A percentile compares a stretch with the other conserved stretches of the same genome.
Conservation (phyloP, 1,140 invertebrate genomes). For the Asobara japonica region DNA sequence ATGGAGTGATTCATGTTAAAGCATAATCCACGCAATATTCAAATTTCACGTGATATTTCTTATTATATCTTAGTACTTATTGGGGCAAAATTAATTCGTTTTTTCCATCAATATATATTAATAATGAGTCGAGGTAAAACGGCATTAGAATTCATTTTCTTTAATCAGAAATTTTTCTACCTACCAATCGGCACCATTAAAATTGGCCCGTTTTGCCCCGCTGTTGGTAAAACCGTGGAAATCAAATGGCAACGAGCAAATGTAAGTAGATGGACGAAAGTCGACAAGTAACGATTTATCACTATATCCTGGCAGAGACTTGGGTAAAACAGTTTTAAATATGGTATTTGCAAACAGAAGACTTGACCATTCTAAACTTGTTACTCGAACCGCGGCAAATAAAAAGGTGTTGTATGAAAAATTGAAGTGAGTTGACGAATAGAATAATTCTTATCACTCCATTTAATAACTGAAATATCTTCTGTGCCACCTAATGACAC, state of each 20-base stretch:
- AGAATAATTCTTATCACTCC: background rate
- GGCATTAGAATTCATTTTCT: background rate
- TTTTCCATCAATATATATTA: background rate
- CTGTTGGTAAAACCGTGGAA: background rate
- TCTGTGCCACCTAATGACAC: background rate
- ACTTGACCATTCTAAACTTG: too few species aligned
- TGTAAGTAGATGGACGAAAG: background rate
- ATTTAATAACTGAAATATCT: background rate
- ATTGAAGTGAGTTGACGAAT: too few species aligned
- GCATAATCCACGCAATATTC: too few species aligned
- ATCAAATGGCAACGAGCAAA: background rate
- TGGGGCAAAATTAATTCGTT: too few species aligned
- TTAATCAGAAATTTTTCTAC: background rate
- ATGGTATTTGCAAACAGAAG: too few species aligned
- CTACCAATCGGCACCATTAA: background rate
- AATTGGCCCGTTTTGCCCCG: background rate
- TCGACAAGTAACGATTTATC: too few species aligned
- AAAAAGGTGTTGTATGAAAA: too few species aligned
- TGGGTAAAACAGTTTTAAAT: too few species aligned
- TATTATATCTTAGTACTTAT: too few species aligned
- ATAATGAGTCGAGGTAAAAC: background rate
- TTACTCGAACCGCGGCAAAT: too few species aligned
- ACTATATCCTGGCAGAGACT: too few species aligned
- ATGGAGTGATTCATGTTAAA: background rate
- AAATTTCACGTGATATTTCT: too few species aligned